Conservation (phyloP, 2,113 vertebrate species). For the Galemys pyrenaicus region DNA sequence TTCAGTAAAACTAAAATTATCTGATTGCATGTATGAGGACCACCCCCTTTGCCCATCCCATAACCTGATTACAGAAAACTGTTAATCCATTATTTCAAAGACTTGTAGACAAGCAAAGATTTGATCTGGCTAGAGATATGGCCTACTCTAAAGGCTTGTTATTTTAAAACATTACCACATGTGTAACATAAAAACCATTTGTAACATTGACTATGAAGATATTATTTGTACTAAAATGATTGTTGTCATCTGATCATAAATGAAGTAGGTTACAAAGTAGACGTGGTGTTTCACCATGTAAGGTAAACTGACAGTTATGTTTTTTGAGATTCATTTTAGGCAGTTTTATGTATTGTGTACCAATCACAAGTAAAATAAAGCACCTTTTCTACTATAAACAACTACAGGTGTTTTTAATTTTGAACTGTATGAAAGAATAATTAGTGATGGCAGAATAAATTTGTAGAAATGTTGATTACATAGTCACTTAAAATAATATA, state of each 20-base stretch:
- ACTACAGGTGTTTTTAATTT: constrained; percentile 62
- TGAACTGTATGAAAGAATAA: constrained; percentile 30
- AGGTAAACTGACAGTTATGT: constrained; percentile 30
- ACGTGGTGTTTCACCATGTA: constrained; percentile 6
- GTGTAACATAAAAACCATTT: constrained; percentile 77
- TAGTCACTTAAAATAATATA: background rate
- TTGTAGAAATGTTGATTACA: background rate
- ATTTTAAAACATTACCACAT: constrained; percentile 48
- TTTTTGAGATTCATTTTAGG: constrained; percentile 59
- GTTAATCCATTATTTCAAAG: constrained; percentile 36
- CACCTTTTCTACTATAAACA: constrained; percentile 58
- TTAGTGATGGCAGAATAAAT: background rate
- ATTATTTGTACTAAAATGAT: constrained; percentile 81
- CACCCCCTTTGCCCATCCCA: background rate
- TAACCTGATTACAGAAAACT: background rate
- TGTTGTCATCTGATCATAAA: constrained; percentile 78
- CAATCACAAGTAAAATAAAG: constrained; percentile 73
- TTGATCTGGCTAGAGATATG: constrained; percentile 30
- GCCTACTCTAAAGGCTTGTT: constrained; percentile 51
- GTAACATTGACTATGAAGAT: constrained; percentile 74
- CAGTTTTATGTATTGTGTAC: constrained; percentile 65
- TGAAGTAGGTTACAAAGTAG: constrained; percentile 48
- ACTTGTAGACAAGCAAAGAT: constrained; percentile 39
- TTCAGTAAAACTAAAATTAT: background rate
- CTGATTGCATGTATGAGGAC: constrained; percentile 25